phyloP scores from a whole-genome alignment of 2,797 vertebrate genomes.

The Graptemys geographica region DNA sequence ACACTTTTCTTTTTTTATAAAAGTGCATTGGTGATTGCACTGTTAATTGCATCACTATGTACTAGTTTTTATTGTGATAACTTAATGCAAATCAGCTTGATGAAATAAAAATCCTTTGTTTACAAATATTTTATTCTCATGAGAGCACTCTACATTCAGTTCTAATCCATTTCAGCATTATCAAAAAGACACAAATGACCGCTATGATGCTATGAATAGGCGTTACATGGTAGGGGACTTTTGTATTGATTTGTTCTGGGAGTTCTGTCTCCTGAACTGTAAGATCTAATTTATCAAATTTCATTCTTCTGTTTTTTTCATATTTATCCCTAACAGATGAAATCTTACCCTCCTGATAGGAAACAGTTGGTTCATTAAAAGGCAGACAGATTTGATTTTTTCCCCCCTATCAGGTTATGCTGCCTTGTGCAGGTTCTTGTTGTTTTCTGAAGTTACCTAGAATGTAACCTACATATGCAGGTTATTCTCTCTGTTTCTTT shows the following conservation, averaged over 20 bases:
- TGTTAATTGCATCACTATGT: neutral
- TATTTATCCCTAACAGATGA: neutral
- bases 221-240: neutral
- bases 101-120: conserved; percentile 64
- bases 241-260: conserved; percentile 7
- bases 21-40: neutral
- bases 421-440: neutral
- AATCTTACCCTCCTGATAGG: neutral
- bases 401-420: neutral
- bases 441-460: neutral
- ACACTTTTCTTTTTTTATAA: neutral
- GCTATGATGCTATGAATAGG: neutral
- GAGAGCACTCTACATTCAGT: neutral
- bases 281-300: conserved; percentile 43
- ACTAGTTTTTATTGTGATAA: neutral
- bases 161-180: conserved; percentile 25
- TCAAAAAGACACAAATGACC: conserved; percentile 17
- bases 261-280: conserved; percentile 25
- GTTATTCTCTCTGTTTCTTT: neutral
- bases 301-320: neutral
- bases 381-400: neutral
- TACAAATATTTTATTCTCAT: conserved; percentile 42
- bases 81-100: neutral
- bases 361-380: conserved; percentile 31
- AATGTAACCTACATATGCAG: neutral